Conservation (phyloP, 2,888 invertebrate species). For the Coenonympha glycerion region DNA sequence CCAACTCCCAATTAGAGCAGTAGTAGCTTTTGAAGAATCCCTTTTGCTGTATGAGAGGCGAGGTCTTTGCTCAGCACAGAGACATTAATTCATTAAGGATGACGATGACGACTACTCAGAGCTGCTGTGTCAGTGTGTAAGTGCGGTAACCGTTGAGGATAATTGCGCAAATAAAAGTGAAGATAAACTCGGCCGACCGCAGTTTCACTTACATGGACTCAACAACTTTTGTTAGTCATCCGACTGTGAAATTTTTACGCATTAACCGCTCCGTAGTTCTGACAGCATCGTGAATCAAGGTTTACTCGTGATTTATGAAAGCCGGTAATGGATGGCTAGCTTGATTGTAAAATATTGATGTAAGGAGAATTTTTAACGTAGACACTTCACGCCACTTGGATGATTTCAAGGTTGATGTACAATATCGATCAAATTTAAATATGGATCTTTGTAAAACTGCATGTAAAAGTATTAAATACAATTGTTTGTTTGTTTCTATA, state of each 20-base stretch:
- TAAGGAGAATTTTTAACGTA: neutral
- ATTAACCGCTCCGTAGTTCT: conserved; percentile 1
- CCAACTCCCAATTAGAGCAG: too few species aligned
- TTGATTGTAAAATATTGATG: neutral
- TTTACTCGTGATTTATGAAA: neutral
- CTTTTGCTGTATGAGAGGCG: too few species aligned
- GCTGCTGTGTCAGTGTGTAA: neutral
- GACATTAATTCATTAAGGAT: too few species aligned
- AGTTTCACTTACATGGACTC: conserved; percentile 20
- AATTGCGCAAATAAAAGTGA: conserved; percentile 24
- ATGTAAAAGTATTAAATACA: too few species aligned
- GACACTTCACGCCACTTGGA: too few species aligned
- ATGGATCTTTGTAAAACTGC: too few species aligned
- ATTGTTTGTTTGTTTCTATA: too few species aligned
- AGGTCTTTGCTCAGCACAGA: too few species aligned
- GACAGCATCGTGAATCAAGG: neutral
- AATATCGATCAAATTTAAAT: too few species aligned
- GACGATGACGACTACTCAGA: too few species aligned
- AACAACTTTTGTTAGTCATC: conserved; percentile 19
- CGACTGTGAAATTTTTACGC: conserved; percentile 14
- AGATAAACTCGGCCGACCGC: conserved; percentile 14
- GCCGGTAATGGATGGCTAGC: neutral
- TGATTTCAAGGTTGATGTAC: too few species aligned
- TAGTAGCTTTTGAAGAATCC: too few species aligned
- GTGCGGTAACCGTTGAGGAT: neutral